These are phyloP conservation scores for Littorina saxatilis DNA, from an alignment of 1,140 invertebrate genomes.

Conservation along the genomic window DNA sequence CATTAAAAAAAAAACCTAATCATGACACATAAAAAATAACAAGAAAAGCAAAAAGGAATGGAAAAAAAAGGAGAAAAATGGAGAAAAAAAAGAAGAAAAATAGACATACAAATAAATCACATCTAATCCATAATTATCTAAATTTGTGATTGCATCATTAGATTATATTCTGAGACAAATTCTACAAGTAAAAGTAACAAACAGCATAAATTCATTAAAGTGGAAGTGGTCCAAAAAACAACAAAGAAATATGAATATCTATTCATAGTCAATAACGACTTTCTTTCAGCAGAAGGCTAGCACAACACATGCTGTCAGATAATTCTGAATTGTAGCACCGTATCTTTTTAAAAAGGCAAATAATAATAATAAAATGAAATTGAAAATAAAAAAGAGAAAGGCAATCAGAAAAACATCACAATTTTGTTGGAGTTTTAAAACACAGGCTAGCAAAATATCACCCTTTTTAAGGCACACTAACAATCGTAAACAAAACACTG, in stretches of 20 bases:
- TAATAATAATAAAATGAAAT: background rate
- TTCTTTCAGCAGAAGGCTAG: background rate
- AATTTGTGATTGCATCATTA: too few species aligned
- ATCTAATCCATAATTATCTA: too few species aligned
- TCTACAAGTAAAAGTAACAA: background rate
- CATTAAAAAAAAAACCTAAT: background rate
- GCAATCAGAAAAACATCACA: background rate
- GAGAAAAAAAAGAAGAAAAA: too few species aligned
- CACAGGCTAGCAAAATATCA: too few species aligned
- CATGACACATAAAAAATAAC: background rate
- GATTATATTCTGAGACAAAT: too few species aligned
- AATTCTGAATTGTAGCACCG: slow-evolving; percentile 14
- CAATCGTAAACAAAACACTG: too few species aligned
- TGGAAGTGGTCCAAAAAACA: background rate
- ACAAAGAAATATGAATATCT: background rate
- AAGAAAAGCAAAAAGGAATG: too few species aligned
- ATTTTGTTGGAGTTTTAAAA: too few species aligned
- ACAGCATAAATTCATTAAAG: background rate
- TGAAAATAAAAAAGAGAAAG: background rate
- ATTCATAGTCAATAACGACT: background rate
- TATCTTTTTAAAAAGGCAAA: slow-evolving; percentile 4
- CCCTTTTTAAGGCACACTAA: too few species aligned
- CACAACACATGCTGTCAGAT: background rate
- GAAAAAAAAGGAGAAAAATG: too few species aligned
- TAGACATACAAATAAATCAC: too few species aligned